Evolutionary conservation across 2,888 invertebrate genomes (phyloP).

Genomic region (Leptinotarsa peninsularis): DNA sequence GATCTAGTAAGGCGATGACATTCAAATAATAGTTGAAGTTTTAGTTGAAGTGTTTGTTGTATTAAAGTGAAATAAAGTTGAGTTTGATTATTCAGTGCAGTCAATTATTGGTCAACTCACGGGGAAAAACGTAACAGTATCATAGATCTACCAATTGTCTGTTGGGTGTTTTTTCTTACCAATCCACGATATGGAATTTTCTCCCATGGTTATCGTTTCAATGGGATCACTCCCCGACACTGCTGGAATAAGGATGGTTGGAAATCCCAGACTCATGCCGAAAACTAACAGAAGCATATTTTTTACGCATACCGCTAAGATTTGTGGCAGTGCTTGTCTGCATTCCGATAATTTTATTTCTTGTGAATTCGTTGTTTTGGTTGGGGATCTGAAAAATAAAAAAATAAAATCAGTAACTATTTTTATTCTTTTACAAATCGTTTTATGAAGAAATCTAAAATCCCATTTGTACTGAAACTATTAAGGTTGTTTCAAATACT

Average conservation of each 20-base stretch:
- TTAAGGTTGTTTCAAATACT: too few species aligned
- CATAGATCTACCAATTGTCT: too few species aligned
- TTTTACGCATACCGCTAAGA: slow-evolving; percentile 84
- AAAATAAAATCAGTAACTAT: background rate
- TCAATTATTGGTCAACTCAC: too few species aligned
- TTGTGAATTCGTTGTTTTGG: background rate
- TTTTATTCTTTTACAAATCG: background rate
- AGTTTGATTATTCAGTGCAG: too few species aligned
- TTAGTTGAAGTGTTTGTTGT: too few species aligned
- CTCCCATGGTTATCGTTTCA: slow-evolving; percentile 68
- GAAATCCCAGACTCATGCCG: slow-evolving; percentile 85
- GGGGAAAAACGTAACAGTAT: too few species aligned
- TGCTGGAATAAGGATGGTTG: slow-evolving; percentile 84
- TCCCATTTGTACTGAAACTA: too few species aligned
- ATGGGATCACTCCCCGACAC: slow-evolving; percentile 68
- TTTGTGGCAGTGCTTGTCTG: slow-evolving; percentile 74
- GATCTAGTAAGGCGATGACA: too few species aligned
- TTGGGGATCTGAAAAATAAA: background rate
- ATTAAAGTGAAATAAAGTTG: too few species aligned
- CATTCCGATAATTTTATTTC: slow-evolving; percentile 7
- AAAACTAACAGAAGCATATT: slow-evolving; percentile 81
- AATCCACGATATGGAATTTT: slow-evolving; percentile 80
- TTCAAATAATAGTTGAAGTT: too few species aligned
- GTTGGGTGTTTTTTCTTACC: slow-evolving; percentile 68
- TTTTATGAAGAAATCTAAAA: too few species aligned